Evolutionary conservation across 2,888 invertebrate species (phyloP).

Genomic region (Abscondita cerata): DNA sequence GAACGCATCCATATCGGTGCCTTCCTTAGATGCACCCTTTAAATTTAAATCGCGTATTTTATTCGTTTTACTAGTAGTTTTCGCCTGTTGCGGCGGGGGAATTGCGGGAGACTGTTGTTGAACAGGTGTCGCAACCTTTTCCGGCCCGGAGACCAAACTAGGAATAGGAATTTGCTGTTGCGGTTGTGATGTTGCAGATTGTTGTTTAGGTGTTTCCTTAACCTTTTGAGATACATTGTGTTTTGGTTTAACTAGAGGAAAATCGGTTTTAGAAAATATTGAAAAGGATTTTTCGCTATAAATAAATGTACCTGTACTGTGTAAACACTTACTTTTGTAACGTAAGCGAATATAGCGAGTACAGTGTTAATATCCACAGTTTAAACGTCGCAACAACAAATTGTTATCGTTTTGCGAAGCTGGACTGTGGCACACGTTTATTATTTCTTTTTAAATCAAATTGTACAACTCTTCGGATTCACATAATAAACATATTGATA

Average conservation of each 20-base stretch:
- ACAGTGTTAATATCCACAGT: slow-evolving; percentile 8
- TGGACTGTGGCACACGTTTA: slow-evolving; percentile 5
- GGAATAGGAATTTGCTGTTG: slow-evolving; percentile 20
- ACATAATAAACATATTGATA: neutral
- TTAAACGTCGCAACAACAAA: slow-evolving; percentile 9
- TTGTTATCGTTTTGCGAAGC: slow-evolving; percentile 1
- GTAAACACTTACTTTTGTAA: neutral
- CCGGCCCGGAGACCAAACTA: slow-evolving; percentile 23
- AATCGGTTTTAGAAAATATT: too few relatives aligned
- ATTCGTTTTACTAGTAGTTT: slow-evolving; percentile 60
- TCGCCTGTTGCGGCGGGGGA: slow-evolving; percentile 58
- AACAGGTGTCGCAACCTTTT: slow-evolving; percentile 19
- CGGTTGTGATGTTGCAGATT: slow-evolving; percentile 12
- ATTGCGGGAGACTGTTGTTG: slow-evolving; percentile 41
- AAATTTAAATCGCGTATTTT: slow-evolving; percentile 64
- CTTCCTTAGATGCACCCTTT: slow-evolving; percentile 66
- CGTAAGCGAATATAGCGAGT: neutral
- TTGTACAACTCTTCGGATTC: neutral
- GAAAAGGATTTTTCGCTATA: too few relatives aligned
- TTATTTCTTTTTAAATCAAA: neutral
- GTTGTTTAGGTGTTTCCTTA: slow-evolving; percentile 45
- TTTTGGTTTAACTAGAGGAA: slow-evolving; percentile 48
- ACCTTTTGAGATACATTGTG: slow-evolving; percentile 47
- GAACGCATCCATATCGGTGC: slow-evolving; percentile 68
- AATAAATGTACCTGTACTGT: neutral